Percentiles rank a stretch among this genome's conserved stretches.
Conservation (phyloP, 2,888 invertebrate species). For the Lasioglossum marginatum region DNA sequence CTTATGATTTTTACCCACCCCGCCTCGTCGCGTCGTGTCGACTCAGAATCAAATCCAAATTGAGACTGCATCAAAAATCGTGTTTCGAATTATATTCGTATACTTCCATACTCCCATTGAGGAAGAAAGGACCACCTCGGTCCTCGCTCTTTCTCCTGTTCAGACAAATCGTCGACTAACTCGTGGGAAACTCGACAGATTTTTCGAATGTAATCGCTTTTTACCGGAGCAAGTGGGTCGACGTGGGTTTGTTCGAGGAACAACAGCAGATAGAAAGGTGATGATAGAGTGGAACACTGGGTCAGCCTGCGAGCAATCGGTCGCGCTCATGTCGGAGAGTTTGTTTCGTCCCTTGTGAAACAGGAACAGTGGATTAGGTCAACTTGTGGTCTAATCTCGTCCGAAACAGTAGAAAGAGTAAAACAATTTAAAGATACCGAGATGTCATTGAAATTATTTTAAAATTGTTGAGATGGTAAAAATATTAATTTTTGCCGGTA, state of each 20-base stretch:
- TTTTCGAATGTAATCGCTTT: background rate
- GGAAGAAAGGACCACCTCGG: background rate
- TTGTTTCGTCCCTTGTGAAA: background rate
- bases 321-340: background rate
- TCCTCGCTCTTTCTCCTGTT: background rate
- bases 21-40: background rate
- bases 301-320: slow-evolving; percentile 7
- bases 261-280: slow-evolving; percentile 9
- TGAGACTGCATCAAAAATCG: too few relatives aligned
- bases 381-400: background rate
- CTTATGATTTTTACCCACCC: background rate
- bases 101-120: too few relatives aligned
- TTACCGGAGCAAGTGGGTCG: slow-evolving; percentile 13
- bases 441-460: too few relatives aligned
- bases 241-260: background rate
- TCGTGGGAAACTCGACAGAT: background rate
- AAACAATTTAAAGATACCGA: too few relatives aligned
- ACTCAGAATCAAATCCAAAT: background rate
- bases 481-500: too few relatives aligned
- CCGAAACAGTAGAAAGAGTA: background rate
- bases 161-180: background rate
- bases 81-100: too few relatives aligned
- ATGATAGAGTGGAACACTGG: slow-evolving; percentile 8
- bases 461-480: too few relatives aligned
- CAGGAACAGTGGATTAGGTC: slow-evolving; percentile 9